Base-by-base conservation (phyloP, 2,888 invertebrate species). In the Cotesia congregata region DNA sequence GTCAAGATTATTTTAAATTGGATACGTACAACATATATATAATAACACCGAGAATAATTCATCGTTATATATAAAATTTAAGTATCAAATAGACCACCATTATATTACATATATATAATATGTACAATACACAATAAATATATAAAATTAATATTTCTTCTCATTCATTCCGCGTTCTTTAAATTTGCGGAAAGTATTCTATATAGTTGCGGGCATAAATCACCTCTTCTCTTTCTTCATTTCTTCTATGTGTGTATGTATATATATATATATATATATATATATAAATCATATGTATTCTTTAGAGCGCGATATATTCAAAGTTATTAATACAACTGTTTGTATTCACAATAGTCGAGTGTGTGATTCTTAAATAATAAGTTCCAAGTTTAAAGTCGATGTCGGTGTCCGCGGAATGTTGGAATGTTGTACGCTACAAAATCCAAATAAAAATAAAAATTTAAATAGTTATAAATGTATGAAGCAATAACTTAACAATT, bases 1-100 rank as follows among this genome's bases (percentile, higher is more conserved):
- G 50, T 50, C 50, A 50, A 50, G 50, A 50, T 50, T 50, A 50
- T 50, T 50, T 50, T 50, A 50, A 50, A 50, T 50, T 50, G 50
- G 2, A 50, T 50, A 12, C 12, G 50, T 50, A 50, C 12, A 7
- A 50, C 50, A 50, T 12, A 30, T 30, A 30, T 30, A 30, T 30
- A 30, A 30, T 30, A 30, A 30, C 30, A 30, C 50, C 50, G 50
- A 50, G 50, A 50, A 50, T 50, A 50, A 50, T 50, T 50, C 50
- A 50, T 50, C 50, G 50, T 50, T 12, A 50, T 12, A 50, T 50
- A 12, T 50, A 50, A 50, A 50, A 50, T 50, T 30, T 12, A 50
- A 50, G 12, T 50, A 50, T 50, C 7, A 50, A 50, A 12, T 50
- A 12, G 12, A 12, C 12, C 50, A 50, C 4, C 3, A 50, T 50